Conservation (phyloP, 2,888 invertebrate species). For the Drosophila greeni region DNA sequence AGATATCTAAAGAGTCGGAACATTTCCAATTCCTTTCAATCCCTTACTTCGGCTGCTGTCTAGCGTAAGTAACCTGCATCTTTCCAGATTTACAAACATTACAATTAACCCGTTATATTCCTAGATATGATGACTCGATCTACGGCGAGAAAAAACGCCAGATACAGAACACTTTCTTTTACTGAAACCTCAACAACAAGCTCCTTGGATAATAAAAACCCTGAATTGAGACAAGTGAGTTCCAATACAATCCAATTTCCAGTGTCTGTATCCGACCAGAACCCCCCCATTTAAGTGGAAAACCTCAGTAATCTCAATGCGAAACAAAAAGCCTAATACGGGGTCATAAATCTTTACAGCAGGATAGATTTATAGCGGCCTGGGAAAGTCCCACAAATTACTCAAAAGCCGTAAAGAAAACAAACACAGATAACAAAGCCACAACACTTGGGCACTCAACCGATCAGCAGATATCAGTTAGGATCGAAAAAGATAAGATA, state of each 20-base stretch:
- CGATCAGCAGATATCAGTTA: constrained; percentile 5
- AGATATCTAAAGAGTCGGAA: too few relatives aligned
- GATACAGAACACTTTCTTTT: too few relatives aligned
- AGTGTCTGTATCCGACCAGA: background rate
- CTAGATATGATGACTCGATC: background rate
- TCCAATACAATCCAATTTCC: background rate
- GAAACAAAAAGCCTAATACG: constrained; percentile 18
- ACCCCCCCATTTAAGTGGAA: background rate
- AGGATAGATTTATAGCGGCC: constrained; percentile 29
- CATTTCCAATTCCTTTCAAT: too few relatives aligned
- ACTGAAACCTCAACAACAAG: background rate
- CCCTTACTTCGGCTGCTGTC: too few relatives aligned
- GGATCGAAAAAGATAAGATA: constrained; percentile 25
- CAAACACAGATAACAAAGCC: constrained; percentile 34
- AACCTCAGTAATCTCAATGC: constrained; percentile 23
- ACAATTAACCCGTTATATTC: background rate
- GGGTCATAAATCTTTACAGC: constrained; percentile 29
- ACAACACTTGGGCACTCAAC: constrained; percentile 23
- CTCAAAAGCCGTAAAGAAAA: constrained; percentile 37
- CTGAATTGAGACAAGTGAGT: background rate
- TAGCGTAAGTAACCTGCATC: background rate
- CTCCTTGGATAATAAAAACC: background rate
- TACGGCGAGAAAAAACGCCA: background rate
- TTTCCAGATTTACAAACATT: too few relatives aligned
- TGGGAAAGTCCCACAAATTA: constrained; percentile 37